phyloP scores from a whole-genome alignment of 2,797 vertebrate species.

The Morelia viridis region DNA sequence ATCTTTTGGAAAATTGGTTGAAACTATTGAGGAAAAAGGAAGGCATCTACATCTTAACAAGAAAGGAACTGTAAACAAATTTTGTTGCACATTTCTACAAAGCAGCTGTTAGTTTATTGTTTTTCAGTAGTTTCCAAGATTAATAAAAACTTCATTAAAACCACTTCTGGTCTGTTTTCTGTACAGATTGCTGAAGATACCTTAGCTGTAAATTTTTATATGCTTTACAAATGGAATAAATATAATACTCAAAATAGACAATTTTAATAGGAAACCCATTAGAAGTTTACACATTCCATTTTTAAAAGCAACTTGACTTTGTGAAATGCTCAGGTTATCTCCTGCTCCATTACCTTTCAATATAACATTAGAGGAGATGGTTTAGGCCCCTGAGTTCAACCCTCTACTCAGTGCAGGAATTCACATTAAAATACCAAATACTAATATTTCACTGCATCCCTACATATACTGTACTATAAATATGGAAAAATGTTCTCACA shows the following conservation, averaged over 20 bases:
- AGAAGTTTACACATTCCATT: constrained; percentile 21
- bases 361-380: neutral
- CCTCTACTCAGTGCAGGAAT: neutral
- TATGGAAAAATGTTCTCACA: constrained; percentile 3
- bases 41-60: neutral
- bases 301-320: constrained; percentile 28
- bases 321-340: constrained; percentile 31
- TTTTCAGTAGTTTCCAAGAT: constrained; percentile 19
- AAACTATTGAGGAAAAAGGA: neutral
- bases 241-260: neutral
- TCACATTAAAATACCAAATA: constrained; percentile 21
- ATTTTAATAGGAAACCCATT: constrained; percentile 31
- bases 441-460: constrained; percentile 10
- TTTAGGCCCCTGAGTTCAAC: neutral
- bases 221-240: constrained; percentile 19
- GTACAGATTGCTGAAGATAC: neutral
- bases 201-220: neutral
- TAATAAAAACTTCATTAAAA: constrained; percentile 43
- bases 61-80: neutral
- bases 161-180: accelerated
- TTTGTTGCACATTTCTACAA: neutral
- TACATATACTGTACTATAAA: constrained; percentile 47
- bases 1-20: neutral
- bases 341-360: neutral
- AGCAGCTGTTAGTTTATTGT: neutral